phyloP scores from a whole-genome alignment of 2,113 vertebrate species.

The Podarcis muralis region DNA sequence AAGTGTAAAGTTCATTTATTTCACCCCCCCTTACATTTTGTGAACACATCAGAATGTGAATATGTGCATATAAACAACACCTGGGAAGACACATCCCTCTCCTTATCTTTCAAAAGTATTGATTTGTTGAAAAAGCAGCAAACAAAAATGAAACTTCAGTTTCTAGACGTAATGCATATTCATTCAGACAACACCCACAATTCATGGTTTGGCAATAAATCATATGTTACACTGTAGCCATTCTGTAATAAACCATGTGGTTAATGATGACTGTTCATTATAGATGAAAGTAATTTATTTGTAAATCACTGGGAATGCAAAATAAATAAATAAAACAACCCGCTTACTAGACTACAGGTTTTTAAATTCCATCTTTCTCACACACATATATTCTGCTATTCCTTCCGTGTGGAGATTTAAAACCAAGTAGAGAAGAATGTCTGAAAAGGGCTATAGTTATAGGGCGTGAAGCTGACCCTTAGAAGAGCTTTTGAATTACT shows the following conservation, averaged over 20 bases:
- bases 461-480: no score
- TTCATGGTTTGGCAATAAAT: neutral
- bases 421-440: neutral
- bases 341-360: neutral
- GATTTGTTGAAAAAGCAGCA: neutral
- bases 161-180: neutral
- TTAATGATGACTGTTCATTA: neutral
- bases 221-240: neutral
- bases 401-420: no score
- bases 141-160: neutral
- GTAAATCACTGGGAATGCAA: neutral
- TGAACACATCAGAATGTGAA: neutral
- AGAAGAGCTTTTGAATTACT: neutral
- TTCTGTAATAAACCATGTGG: neutral
- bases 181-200: neutral
- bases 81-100: neutral
- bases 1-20: neutral
- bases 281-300: neutral
- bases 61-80: neutral
- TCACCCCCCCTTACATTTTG: neutral
- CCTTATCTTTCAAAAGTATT: neutral
- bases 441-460: neutral
- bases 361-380: neutral
- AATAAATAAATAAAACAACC: neutral
- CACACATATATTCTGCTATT: neutral